Evolutionary conservation across 1,140 invertebrate species (phyloP).

Genomic region (Zaprionus davidi): DNA sequence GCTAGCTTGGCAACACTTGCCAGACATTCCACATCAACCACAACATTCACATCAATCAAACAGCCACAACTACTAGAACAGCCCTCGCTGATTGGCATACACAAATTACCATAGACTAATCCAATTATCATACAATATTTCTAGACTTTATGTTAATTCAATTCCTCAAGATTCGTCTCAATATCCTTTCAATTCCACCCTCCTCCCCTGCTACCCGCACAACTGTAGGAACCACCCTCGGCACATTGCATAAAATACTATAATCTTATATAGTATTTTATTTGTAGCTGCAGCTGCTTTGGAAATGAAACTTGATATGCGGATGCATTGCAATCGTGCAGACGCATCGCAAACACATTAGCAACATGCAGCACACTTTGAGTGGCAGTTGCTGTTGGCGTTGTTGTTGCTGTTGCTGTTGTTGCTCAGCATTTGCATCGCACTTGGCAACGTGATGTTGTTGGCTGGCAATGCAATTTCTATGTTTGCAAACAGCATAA

Average conservation of each 20-base stretch:
- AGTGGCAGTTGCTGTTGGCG: conserved; percentile 11
- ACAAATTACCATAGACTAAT: no score
- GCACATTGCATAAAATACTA: background rate
- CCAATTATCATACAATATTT: no score
- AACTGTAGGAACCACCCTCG: background rate
- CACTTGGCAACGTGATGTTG: conserved; percentile 13
- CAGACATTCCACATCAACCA: no score
- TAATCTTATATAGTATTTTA: background rate
- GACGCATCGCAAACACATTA: conserved; percentile 44
- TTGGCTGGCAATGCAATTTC: conserved; percentile 62
- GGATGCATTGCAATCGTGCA: conserved; percentile 31
- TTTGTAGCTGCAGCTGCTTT: background rate
- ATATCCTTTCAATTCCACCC: background rate
- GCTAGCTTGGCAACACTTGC: no score
- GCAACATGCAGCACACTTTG: conserved; percentile 32
- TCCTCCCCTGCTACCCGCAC: background rate
- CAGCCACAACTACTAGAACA: no score
- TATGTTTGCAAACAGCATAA: conserved; percentile 54
- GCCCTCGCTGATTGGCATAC: no score
- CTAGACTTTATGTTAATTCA: background rate
- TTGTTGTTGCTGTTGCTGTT: background rate
- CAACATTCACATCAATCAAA: no score
- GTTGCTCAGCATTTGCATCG: conserved; percentile 39
- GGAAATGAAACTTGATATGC: conserved; percentile 18
- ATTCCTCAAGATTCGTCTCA: background rate